Percentiles rank a stretch among this genome's conserved stretches.
These are phyloP conservation scores for Saccostrea cuccullata DNA, from an alignment of 1,140 invertebrate genomes.

Conservation along the genomic window DNA sequence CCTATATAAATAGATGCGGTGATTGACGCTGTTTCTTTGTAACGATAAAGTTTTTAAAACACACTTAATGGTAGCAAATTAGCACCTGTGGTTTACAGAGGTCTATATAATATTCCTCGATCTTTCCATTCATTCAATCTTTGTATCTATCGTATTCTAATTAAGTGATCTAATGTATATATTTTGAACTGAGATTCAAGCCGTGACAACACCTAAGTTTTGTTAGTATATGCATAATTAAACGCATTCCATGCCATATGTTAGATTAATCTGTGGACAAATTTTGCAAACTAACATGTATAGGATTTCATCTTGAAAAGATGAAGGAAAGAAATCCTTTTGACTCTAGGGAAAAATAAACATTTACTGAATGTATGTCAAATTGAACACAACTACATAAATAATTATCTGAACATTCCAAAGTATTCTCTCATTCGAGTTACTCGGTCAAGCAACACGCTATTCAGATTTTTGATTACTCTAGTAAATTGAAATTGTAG, in stretches of 20 bases:
- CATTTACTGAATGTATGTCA: too few species aligned
- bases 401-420: too few species aligned
- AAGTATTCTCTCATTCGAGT: background rate
- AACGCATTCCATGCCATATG: background rate
- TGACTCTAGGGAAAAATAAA: too few species aligned
- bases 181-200: slow-evolving; percentile 7
- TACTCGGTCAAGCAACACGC: background rate
- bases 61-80: background rate
- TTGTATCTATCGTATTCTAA: slow-evolving; percentile 7
- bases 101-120: background rate
- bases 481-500: background rate
- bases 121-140: background rate
- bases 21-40: background rate
- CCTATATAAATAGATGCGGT: background rate
- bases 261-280: background rate
- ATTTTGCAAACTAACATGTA: too few species aligned
- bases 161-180: slow-evolving; percentile 24
- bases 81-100: slow-evolving; percentile 17
- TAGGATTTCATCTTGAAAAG: too few species aligned
- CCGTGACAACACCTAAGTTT: background rate
- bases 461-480: background rate
- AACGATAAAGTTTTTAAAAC: background rate
- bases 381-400: too few species aligned
- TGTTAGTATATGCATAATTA: background rate
- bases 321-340: too few species aligned